Percentiles rank a stretch among this genome's conserved stretches.
Conservation (phyloP, 2,888 invertebrate species). For the Rapana venosa region DNA sequence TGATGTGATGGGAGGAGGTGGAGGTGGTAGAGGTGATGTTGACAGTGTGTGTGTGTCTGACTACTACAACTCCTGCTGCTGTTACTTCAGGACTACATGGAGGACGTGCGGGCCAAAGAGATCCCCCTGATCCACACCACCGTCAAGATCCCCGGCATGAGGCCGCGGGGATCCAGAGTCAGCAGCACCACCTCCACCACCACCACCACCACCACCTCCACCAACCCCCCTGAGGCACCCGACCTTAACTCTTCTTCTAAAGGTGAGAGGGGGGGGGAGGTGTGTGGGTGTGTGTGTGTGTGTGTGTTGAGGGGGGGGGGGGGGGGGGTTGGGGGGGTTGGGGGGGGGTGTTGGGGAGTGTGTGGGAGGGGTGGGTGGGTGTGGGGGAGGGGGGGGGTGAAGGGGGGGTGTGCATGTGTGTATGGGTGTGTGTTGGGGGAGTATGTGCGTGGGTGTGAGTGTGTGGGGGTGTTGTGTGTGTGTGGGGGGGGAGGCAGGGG, state of each 20-base stretch:
- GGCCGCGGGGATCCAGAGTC: constrained; percentile 78
- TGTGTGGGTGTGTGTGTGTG: not conserved
- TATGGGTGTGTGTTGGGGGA: not conserved
- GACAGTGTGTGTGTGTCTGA: not conserved
- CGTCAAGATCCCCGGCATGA: constrained; percentile 96
- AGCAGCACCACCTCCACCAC: constrained; percentile 38
- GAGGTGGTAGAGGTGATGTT: not conserved
- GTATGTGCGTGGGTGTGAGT: not conserved
- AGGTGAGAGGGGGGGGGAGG: too few relatives aligned
- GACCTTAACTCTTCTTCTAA: constrained; percentile 54
- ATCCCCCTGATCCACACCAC: constrained; percentile 97
- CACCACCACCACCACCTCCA: constrained; percentile 40
- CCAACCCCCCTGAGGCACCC: constrained; percentile 46
- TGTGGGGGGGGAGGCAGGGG: not conserved
- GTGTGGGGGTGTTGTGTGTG: not conserved
- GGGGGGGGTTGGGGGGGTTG: too few relatives aligned
- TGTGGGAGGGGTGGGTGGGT: not conserved
- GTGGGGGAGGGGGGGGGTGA: not conserved
- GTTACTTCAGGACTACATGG: constrained; percentile 90
- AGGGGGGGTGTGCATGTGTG: not conserved
- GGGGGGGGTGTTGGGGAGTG: not conserved
- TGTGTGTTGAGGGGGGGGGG: too few relatives aligned
- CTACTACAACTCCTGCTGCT: not conserved
- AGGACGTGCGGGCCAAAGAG: constrained; percentile 95
- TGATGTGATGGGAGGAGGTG: too few relatives aligned